Base-by-base conservation (phyloP, 2,888 invertebrate genomes). In the Hypercompe scribonia region DNA sequence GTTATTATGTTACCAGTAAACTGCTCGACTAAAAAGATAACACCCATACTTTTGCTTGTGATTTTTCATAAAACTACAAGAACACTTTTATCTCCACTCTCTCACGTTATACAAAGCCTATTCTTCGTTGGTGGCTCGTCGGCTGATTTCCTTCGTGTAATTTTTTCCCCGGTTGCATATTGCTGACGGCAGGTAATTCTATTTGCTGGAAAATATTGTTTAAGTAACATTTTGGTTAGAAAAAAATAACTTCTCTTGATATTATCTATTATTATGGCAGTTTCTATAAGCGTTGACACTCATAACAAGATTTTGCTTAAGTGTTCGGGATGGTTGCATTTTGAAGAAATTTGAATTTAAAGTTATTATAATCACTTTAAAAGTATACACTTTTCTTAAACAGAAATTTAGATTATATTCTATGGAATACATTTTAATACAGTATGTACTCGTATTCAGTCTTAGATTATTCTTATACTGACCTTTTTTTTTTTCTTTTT, bases 101-200 rank as follows among this genome's bases (percentile, higher is more conserved):
- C 73, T 61, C 69, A 78, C 72, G 71, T 78, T 67, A 42, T 42
- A 77, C 74, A 84, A 82, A 82, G 80, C 78, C 82, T 78, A 72
- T 75, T 72, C 63, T 77, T 72, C 50, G 64, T 74, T 61, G 76
- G 68, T 61, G 69, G 74, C n/a, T 82, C 82, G 71, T 77, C 73
- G 79, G 78, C 82, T 89, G 88, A 89, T 90, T 89, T 88, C 85
- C 86, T 85, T 83, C 80, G 85, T 86, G 87, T 89, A 89, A 90
- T 65, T 91, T 91, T 92, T 89, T 88, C 85, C 88, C 81, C 79
- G 79, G 83, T 81, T 89, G 88, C 88, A 88, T 86, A 84, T 86
- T 87, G 84, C 77, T 69, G 86, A 83, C 87, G 86, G 87, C 84
- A 84, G 84, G 87, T 90, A 89, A 91, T 90, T 89, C 85, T 86